These are phyloP conservation scores for Acanthosepion esculentum DNA, from an alignment of 2,888 invertebrate genomes.

Conservation along the genomic window DNA sequence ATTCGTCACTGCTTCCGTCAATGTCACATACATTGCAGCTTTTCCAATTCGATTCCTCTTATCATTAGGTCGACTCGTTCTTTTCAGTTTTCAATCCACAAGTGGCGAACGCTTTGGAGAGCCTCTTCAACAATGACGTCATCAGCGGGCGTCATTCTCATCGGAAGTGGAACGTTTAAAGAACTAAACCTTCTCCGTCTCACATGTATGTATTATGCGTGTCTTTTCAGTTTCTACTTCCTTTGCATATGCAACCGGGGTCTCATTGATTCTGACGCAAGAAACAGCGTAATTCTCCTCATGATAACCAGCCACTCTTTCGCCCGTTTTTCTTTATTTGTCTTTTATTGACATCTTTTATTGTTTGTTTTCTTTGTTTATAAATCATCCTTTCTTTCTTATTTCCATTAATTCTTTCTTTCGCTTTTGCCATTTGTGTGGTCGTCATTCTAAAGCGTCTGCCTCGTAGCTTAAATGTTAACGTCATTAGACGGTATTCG, in stretches of 20 bases:
- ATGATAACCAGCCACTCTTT: background rate
- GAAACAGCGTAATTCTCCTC: background rate
- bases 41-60: background rate
- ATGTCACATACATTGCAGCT: background rate
- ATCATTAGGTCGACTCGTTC: background rate
- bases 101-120: background rate
- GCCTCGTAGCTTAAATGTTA: too few relatives aligned
- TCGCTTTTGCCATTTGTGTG: too few relatives aligned
- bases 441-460: too few relatives aligned
- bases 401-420: too few relatives aligned
- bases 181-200: background rate
- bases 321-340: background rate
- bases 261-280: background rate
- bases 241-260: background rate
- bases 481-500: too few relatives aligned
- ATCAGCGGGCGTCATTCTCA: background rate
- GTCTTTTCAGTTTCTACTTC: background rate
- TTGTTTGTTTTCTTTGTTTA: too few relatives aligned
- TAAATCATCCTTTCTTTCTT: too few relatives aligned
- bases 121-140: slow-evolving; percentile 15
- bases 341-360: background rate
- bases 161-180: background rate
- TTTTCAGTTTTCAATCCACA: background rate
- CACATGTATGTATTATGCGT: background rate
- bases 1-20: background rate